Conservation (phyloP, 1,140 invertebrate species). For the Zophobas morio region DNA sequence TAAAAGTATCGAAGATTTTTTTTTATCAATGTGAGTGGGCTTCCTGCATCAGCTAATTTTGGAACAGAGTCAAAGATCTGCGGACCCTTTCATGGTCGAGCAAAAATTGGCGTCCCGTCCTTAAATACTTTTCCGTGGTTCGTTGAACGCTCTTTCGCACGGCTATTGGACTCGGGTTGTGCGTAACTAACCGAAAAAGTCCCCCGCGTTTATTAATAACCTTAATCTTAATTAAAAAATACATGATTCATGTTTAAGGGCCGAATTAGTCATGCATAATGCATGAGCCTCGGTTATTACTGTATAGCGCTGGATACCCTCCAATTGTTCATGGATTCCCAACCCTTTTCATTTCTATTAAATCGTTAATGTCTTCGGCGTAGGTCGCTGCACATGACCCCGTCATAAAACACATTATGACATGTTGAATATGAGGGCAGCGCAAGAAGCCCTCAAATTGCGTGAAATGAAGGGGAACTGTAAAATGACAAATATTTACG, state of each 20-base stretch:
- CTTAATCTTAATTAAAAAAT: constrained; percentile 27
- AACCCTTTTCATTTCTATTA: constrained; percentile 30
- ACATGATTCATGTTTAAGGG: constrained; percentile 37
- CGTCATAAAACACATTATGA: constrained; percentile 5
- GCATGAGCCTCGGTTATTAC: constrained; percentile 9
- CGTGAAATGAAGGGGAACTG: not conserved
- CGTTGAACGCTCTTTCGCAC: not conserved
- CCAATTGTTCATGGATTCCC: constrained; percentile 11
- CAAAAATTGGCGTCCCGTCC: no score
- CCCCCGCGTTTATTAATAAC: constrained; percentile 17
- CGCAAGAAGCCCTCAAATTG: not conserved
- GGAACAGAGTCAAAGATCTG: no score
- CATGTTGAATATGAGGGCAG: constrained; percentile 9
- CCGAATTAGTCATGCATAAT: constrained; percentile 29
- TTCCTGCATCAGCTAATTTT: no score
- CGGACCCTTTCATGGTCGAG: no score
- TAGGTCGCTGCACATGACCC: constrained; percentile 15
- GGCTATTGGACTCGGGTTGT: not conserved
- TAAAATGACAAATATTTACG: constrained; percentile 12
- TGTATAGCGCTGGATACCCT: not conserved
- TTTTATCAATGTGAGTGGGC: no score
- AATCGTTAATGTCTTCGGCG: constrained; percentile 28
- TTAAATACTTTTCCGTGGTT: no score
- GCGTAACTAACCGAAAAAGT: constrained; percentile 3
- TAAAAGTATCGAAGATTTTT: no score